These are phyloP conservation scores for Papilio gigon DNA, from an alignment of 2,888 invertebrate species.

Conservation along the genomic window DNA sequence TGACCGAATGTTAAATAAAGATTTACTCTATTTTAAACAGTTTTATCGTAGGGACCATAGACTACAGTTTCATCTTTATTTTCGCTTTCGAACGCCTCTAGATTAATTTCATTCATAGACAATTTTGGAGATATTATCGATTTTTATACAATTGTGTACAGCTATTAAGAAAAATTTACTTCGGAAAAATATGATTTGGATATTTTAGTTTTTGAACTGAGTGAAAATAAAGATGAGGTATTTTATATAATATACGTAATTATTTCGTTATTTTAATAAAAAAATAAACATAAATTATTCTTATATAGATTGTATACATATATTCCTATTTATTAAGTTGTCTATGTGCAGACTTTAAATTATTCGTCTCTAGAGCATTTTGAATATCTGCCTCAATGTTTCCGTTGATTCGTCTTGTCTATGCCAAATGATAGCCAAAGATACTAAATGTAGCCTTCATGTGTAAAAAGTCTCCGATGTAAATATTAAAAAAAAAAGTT, in stretches of 20 bases:
- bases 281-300: slow-evolving; percentile 61
- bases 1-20: slow-evolving; percentile 56
- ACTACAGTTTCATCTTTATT: slow-evolving; percentile 62
- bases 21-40: slow-evolving; percentile 60
- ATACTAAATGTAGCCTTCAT: slow-evolving; percentile 54
- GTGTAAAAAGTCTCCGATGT: slow-evolving; percentile 42
- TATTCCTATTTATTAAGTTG: slow-evolving; percentile 56
- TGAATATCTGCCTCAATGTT: slow-evolving; percentile 47
- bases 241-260: slow-evolving; percentile 61
- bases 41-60: slow-evolving; percentile 79
- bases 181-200: slow-evolving; percentile 3
- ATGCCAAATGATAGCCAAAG: slow-evolving; percentile 79
- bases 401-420: slow-evolving; percentile 57
- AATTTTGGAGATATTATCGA: slow-evolving; percentile 36
- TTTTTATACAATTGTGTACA: slow-evolving; percentile 30
- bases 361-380: slow-evolving; percentile 60
- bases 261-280: slow-evolving; percentile 56
- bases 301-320: slow-evolving; percentile 64
- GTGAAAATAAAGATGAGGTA: slow-evolving; percentile 61
- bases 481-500: slow-evolving; percentile 32
- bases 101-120: slow-evolving; percentile 32
- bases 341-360: slow-evolving; percentile 47
- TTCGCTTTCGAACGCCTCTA: slow-evolving; percentile 50
- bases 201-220: slow-evolving; percentile 44
- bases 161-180: no score